phyloP scores from a whole-genome alignment of 2,797 vertebrate species.

The Molossus molossus region DNA sequence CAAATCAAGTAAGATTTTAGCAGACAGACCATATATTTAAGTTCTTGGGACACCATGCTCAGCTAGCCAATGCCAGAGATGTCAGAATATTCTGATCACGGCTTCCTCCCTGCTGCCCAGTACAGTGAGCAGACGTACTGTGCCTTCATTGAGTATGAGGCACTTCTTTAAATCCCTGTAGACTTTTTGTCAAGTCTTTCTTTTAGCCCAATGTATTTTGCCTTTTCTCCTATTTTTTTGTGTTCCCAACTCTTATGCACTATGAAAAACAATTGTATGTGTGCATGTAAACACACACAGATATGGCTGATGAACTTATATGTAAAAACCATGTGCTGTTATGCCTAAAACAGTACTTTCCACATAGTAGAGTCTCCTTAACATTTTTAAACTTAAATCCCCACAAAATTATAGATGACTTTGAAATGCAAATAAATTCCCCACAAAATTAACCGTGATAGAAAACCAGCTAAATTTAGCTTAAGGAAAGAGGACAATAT shows the following conservation, averaged over 20 bases:
- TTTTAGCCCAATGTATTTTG: not conserved
- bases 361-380: not conserved
- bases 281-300: not conserved
- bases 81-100: not conserved
- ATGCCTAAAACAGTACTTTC: not conserved
- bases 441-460: not conserved
- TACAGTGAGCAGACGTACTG: not conserved
- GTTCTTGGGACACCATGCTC: not conserved
- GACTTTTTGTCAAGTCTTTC: not conserved
- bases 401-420: not conserved
- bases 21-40: not conserved
- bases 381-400: not conserved
- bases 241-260: not conserved
- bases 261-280: not conserved
- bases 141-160: not conserved
- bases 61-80: not conserved
- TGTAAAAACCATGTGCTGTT: not conserved
- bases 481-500: not conserved
- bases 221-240: not conserved
- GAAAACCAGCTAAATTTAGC: not conserved
- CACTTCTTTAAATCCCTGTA: not conserved
- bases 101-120: not conserved
- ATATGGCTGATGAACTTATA: not conserved
- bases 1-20: not conserved
- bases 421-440: not conserved